Base-by-base conservation (phyloP, 2,888 invertebrate genomes). In the Stegana nigrithorax region DNA sequence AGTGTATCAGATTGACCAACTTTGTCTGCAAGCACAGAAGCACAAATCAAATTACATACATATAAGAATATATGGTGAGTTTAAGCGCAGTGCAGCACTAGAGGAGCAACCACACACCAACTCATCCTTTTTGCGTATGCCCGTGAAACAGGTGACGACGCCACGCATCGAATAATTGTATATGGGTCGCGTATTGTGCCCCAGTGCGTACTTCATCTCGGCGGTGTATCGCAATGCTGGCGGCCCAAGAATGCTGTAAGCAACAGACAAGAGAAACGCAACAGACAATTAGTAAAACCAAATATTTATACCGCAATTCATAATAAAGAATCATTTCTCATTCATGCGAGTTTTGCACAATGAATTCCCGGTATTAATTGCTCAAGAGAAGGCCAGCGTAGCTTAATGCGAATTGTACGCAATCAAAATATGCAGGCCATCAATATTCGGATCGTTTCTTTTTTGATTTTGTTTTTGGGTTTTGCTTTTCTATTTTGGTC, bases 81-180 rank as follows among this genome's bases (percentile, higher is more conserved):
- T n/a, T n/a, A n/a, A n/a, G n/a, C n/a, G n/a, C n/a, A n/a, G n/a
- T n/a, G n/a, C n/a, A n/a, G n/a, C n/a, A 12, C 1, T 12, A 4
- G 32, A 10, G 10, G 32, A 10, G n/a, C 39, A 10, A 14, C 65
- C 44, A 78, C 79, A 72, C 85, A 96, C 96, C 89, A 97, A 88
- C 87, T 95, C 94, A 85, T 94, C 93, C 84, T 93, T 94, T 84
- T 92, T 92, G 75, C 94, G 89, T 86, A 97, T 96, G 64, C 96
- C 96, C 64, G 96, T 95, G 87, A 97, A 96, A 86, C 95, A 96
- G 73, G 96, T 91, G 79, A 95, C 91, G 59, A 94, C 91, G 68
- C 94, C 94, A 75, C 91, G 89, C 96, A 97, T 96, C 64, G 94
- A 90, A 80, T 92, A 89, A 85, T 93, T 94, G 87, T 92, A 97